Percentiles rank a stretch among this genome's conserved stretches.
These are phyloP conservation scores for Rhinogobio ventralis DNA, from an alignment of 2,797 vertebrate species.

Conservation along the genomic window DNA sequence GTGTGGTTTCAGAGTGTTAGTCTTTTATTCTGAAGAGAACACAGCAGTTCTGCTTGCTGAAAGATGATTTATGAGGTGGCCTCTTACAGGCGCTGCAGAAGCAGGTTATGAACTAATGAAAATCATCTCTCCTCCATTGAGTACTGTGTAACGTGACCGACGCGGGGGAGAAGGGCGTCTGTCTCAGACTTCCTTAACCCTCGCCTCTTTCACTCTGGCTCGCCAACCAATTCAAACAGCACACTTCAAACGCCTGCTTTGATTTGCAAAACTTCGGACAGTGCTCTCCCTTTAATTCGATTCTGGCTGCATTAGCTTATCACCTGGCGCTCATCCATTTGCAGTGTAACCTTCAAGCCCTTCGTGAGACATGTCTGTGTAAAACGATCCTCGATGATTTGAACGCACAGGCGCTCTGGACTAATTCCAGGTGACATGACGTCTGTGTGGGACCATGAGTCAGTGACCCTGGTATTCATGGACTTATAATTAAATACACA, in stretches of 20 bases:
- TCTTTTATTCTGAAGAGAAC: not conserved
- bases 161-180: constrained; percentile 18
- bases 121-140: not conserved
- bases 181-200: constrained; percentile 1
- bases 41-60: not conserved
- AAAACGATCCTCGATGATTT: constrained; percentile 67
- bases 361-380: constrained; percentile 52
- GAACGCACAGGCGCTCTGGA: constrained; percentile 68
- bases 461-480: constrained; percentile 44
- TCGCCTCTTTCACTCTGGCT: not conserved
- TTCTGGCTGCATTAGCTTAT: constrained; percentile 33
- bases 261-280: constrained; percentile 27
- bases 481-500: constrained; percentile 54
- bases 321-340: constrained; percentile 18
- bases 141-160: not conserved
- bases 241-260: constrained; percentile 31
- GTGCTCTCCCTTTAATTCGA: constrained; percentile 31
- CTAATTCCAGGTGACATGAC: constrained; percentile 69
- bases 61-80: constrained; percentile 26
- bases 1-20: not conserved
- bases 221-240: not conserved
- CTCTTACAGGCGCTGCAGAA: constrained; percentile 33
- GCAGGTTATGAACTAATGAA: constrained; percentile 28
- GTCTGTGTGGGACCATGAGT: constrained; percentile 65
- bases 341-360: constrained; percentile 45